phyloP scores from a whole-genome alignment of 2,113 vertebrate genomes.

The Oxyruncus cristatus region DNA sequence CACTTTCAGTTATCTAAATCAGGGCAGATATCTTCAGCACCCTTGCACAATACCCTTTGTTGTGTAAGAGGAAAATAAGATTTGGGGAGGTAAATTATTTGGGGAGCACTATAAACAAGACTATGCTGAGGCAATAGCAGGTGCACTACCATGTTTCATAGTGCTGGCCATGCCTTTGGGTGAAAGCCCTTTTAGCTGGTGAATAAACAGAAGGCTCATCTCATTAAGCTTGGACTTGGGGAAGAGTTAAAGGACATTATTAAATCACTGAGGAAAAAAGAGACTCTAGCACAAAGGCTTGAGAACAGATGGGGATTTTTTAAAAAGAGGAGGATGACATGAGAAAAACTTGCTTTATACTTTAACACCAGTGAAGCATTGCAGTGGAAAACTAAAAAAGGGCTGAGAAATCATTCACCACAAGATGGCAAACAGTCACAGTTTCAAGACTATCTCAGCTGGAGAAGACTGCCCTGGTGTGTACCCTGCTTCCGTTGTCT shows the following conservation, averaged over 20 bases:
- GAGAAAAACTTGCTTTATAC: background rate
- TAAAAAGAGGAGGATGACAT: background rate
- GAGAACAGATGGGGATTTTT: background rate
- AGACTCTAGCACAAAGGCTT: background rate
- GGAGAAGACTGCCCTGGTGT: background rate
- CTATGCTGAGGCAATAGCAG: background rate
- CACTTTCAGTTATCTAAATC: background rate
- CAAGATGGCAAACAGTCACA: conserved; percentile 45
- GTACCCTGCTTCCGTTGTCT: background rate
- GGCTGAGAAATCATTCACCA: background rate
- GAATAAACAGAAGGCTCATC: background rate
- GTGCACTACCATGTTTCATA: background rate
- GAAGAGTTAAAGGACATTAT: background rate
- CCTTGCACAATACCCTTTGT: background rate
- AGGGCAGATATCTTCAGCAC: background rate
- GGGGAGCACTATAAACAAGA: background rate
- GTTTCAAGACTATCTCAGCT: background rate
- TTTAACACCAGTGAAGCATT: background rate
- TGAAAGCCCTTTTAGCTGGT: background rate
- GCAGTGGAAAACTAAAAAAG: background rate
- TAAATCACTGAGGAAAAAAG: background rate
- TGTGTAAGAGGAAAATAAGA: background rate
- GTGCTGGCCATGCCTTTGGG: background rate
- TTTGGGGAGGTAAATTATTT: background rate
- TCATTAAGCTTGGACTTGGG: background rate